Conservation (phyloP, 2,888 invertebrate species). For the Ethmia dodecea region DNA sequence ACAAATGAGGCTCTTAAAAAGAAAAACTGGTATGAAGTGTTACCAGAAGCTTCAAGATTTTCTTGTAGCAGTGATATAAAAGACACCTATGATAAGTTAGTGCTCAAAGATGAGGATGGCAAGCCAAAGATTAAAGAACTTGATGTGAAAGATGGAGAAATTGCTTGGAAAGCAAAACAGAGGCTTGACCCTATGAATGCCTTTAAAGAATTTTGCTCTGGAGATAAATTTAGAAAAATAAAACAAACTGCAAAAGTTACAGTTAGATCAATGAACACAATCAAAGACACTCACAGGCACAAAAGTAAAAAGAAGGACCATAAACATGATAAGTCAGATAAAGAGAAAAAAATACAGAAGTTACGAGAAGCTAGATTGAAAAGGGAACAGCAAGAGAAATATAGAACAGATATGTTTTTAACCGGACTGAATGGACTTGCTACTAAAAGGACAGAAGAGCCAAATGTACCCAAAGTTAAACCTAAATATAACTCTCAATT, state of each 20-base stretch:
- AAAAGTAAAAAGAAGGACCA: conserved; percentile 20
- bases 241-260: conserved; percentile 12
- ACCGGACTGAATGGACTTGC: conserved; percentile 75
- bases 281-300: conserved; percentile 7
- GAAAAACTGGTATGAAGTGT: conserved; percentile 92
- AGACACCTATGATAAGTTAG: conserved; percentile 66
- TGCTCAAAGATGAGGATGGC: conserved; percentile 64
- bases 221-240: conserved; percentile 4
- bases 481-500: conserved; percentile 98
- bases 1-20: conserved; percentile 91
- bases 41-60: conserved; percentile 75
- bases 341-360: conserved; percentile 74
- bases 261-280: conserved; percentile 22
- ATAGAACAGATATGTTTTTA: conserved; percentile 83
- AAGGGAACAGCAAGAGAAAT: conserved; percentile 88
- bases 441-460: conserved; percentile 20
- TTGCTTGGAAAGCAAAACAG: conserved; percentile 81
- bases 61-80: conserved; percentile 45
- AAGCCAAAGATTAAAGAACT: conserved; percentile 44
- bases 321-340: conserved; percentile 34
- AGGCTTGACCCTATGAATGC: conserved; percentile 85
- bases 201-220: conserved; percentile 76
- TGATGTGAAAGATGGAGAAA: conserved; percentile 76
- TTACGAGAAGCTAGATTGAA: conserved; percentile 87
- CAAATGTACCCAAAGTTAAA: conserved; percentile 55